These are phyloP conservation scores for Dilophus febrilis DNA, from an alignment of 2,888 invertebrate species.

Conservation along the genomic window DNA sequence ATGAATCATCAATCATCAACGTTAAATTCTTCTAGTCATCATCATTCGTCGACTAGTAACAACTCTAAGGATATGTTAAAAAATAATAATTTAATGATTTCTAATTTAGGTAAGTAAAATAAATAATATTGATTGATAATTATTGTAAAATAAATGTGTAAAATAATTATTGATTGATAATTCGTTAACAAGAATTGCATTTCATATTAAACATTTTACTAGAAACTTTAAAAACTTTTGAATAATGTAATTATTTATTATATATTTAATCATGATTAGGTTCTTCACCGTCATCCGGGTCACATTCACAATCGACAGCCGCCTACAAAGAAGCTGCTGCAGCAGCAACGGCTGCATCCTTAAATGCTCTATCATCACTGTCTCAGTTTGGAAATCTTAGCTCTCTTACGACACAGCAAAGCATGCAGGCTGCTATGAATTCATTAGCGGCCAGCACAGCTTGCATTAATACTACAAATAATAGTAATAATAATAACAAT, in stretches of 20 bases:
- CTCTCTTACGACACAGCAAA: constrained; percentile 27
- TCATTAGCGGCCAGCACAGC: constrained; percentile 24
- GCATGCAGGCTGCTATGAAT: constrained; percentile 31
- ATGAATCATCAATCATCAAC: constrained; percentile 2
- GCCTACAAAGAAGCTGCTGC: neutral
- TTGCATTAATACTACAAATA: too few relatives aligned
- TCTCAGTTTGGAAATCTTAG: constrained; percentile 28
- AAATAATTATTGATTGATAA: neutral
- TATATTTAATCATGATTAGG: too few relatives aligned
- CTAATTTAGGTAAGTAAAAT: neutral
- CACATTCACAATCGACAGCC: too few relatives aligned
- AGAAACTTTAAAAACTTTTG: too few relatives aligned
- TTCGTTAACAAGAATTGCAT: neutral
- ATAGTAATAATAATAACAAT: too few relatives aligned
- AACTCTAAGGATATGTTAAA: constrained; percentile 1
- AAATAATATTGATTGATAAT: neutral
- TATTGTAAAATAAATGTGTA: neutral
- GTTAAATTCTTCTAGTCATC: neutral
- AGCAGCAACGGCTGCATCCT: constrained; percentile 16
- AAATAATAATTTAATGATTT: constrained; percentile 8
- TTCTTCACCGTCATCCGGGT: constrained; percentile 9
- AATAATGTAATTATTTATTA: too few relatives aligned
- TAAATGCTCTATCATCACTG: constrained; percentile 28
- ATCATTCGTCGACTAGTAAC: neutral
- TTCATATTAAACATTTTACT: too few relatives aligned